Conservation (phyloP, 2,797 vertebrate species). For the Enteromius radiatus region DNA sequence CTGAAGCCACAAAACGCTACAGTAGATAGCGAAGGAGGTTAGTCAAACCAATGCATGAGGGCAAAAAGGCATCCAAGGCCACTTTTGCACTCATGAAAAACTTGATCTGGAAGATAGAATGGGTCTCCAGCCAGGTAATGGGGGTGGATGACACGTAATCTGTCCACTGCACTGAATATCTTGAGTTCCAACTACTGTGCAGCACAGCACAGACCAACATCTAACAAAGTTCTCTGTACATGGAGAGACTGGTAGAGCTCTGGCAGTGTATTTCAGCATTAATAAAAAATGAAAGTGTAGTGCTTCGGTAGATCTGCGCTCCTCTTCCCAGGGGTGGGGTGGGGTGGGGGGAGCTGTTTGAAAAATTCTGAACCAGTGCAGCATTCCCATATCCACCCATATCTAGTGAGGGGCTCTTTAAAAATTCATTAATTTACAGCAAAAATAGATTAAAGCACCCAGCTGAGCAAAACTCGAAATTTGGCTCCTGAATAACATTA, state of each 20-base stretch:
- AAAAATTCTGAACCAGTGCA: conserved; percentile 68
- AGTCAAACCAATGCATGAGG: conserved; percentile 8
- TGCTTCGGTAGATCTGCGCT: conserved; percentile 74
- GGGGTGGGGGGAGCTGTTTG: conserved; percentile 51
- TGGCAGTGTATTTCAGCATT: conserved; percentile 74
- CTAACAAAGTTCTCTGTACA: conserved; percentile 51
- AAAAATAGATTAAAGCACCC: conserved; percentile 85
- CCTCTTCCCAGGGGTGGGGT: conserved; percentile 69
- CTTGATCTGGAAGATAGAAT: conserved; percentile 18
- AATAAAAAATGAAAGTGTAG: conserved; percentile 81
- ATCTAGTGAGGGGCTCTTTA: conserved; percentile 80
- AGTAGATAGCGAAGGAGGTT: not conserved
- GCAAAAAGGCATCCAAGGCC: not conserved
- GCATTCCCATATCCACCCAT: conserved; percentile 77
- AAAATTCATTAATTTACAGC: conserved; percentile 89
- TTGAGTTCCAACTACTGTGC: conserved; percentile 31
- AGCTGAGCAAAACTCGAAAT: conserved; percentile 83
- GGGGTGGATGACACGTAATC: conserved; percentile 41
- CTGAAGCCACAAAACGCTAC: conserved; percentile 23
- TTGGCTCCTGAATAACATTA: conserved; percentile 84
- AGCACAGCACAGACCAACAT: conserved; percentile 49
- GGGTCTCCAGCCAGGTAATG: conserved; percentile 26
- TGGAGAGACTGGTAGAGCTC: conserved; percentile 48
- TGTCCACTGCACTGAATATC: conserved; percentile 25
- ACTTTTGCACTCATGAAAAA: conserved; percentile 17